Conservation (phyloP, 2,888 invertebrate species). For the Steinernema hermaphroditum region DNA sequence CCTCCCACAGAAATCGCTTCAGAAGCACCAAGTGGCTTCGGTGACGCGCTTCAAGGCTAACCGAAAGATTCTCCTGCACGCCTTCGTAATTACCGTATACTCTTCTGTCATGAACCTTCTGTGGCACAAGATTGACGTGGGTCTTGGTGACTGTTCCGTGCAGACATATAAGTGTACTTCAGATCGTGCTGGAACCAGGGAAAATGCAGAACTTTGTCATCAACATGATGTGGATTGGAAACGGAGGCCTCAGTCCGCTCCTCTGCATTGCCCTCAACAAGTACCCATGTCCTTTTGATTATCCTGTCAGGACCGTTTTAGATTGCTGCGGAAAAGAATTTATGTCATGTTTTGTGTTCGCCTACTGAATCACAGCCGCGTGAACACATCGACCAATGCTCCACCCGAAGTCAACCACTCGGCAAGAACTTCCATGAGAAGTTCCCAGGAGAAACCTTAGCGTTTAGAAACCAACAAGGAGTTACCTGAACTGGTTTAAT, state of each 20-base stretch:
- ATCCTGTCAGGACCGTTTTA: no score
- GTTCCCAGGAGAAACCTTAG: neutral
- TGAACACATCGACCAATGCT: no score
- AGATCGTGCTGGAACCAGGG: neutral
- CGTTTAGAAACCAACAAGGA: no score
- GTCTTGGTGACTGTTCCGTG: neutral
- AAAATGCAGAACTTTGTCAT: neutral
- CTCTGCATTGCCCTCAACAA: neutral
- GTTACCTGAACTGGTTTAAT: no score
- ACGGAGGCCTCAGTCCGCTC: neutral
- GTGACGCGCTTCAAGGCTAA: neutral
- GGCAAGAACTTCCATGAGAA: neutral
- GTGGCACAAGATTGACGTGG: slow-evolving; percentile 10
- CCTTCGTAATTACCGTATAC: neutral
- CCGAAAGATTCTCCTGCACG: neutral
- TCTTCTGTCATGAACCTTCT: neutral
- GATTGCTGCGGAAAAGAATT: neutral
- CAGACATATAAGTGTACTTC: neutral
- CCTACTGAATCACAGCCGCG: no score
- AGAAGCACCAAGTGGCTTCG: neutral
- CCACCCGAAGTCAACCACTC: neutral
- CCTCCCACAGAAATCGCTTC: neutral
- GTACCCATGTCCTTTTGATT: no score
- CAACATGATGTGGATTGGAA: slow-evolving; percentile 15
- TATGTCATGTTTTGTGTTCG: neutral